phyloP scores from a whole-genome alignment of 1,140 invertebrate genomes.

The Drosophila malerkotliana region DNA sequence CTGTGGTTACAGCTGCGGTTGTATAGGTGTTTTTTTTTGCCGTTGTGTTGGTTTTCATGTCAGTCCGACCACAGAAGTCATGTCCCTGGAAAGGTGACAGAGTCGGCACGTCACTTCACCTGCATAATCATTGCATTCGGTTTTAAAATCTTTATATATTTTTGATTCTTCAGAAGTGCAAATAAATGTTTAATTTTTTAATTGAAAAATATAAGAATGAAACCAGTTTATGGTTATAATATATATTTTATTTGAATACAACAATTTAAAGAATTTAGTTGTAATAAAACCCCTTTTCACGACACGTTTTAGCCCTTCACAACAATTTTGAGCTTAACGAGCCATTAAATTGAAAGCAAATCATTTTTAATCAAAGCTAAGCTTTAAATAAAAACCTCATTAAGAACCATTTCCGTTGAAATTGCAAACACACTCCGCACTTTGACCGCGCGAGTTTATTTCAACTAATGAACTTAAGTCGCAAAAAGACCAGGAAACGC shows the following conservation, averaged over 20 bases:
- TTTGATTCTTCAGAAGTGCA: not conserved
- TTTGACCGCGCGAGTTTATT: slow-evolving; percentile 7
- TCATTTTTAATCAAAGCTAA: not conserved
- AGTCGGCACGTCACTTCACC: slow-evolving; percentile 16
- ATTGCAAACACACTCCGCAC: slow-evolving; percentile 6
- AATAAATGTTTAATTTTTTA: not conserved
- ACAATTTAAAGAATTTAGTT: too few relatives aligned
- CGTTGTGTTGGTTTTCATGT: not conserved
- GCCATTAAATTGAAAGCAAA: not conserved
- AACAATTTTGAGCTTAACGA: not conserved
- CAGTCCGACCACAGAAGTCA: slow-evolving; percentile 27
- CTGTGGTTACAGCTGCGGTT: slow-evolving; percentile 15
- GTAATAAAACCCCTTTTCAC: not conserved
- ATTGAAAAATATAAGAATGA: too few relatives aligned
- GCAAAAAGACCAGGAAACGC: not conserved
- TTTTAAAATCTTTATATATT: not conserved
- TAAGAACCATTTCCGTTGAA: not conserved
- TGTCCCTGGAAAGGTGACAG: slow-evolving; percentile 30
- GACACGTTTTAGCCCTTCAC: not conserved
- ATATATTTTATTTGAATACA: too few relatives aligned
- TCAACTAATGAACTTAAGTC: not conserved
- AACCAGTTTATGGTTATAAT: too few relatives aligned
- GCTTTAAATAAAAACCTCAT: not conserved
- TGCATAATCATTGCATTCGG: slow-evolving; percentile 12
- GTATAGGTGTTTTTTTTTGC: slow-evolving; percentile 6